Conservation (phyloP, 1,140 invertebrate species). For the Maconellicoccus hirsutus region DNA sequence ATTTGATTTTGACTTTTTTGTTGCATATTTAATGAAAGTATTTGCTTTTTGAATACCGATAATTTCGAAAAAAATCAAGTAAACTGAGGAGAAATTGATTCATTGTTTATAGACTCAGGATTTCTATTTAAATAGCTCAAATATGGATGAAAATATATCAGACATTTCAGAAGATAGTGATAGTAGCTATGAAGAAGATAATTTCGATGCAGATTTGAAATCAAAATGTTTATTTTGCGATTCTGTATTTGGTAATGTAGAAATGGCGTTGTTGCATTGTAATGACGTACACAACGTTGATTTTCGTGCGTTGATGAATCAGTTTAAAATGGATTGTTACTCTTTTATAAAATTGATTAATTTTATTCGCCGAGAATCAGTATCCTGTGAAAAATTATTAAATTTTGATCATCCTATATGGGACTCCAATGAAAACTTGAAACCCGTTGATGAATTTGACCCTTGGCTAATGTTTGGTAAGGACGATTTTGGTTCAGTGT, state of each 20-base stretch:
- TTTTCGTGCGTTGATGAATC: conserved; percentile 50
- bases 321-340: conserved; percentile 67
- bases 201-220: conserved; percentile 29
- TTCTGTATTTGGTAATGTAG: conserved; percentile 34
- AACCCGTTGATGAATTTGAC: conserved; percentile 62
- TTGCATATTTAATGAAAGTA: too few relatives aligned
- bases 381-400: neutral
- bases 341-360: conserved; percentile 81
- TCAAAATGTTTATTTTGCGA: conserved; percentile 46
- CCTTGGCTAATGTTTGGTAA: conserved; percentile 73
- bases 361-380: conserved; percentile 49
- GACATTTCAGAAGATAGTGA: conserved; percentile 40
- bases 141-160: neutral
- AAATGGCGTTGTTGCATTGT: conserved; percentile 40
- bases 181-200: conserved; percentile 39
- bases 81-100: too few relatives aligned
- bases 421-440: conserved; percentile 64
- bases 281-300: conserved; percentile 51
- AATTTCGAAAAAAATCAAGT: too few relatives aligned
- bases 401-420: conserved; percentile 38
- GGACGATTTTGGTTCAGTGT: too few relatives aligned
- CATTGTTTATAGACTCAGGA: too few relatives aligned
- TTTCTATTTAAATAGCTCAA: too few relatives aligned
- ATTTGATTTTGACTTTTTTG: too few relatives aligned
- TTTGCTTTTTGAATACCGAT: too few relatives aligned